Evolutionary conservation across 2,888 invertebrate genomes (phyloP).

Genomic region (Ormyrus nitidulus): DNA sequence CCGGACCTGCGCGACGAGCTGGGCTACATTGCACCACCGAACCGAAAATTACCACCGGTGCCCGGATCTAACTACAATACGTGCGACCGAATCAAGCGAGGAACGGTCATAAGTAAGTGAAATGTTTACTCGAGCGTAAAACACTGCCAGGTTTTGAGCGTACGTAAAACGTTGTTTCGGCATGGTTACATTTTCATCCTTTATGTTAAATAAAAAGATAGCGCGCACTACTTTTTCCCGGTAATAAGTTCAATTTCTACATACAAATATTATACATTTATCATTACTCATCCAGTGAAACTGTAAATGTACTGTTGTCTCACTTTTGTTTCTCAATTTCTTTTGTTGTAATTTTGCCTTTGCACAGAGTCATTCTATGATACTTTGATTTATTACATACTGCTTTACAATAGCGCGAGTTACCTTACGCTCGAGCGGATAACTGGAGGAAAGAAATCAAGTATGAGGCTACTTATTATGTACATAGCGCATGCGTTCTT

Average conservation of each 20-base stretch:
- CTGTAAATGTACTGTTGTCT: too few species aligned
- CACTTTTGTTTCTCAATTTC: conserved; percentile 9
- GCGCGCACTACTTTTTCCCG: neutral
- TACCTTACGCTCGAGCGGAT: neutral
- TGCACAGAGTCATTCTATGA: conserved; percentile 15
- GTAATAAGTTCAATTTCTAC: too few species aligned
- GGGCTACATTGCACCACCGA: conserved; percentile 95
- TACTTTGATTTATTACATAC: neutral
- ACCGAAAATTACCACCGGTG: conserved; percentile 93
- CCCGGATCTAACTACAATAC: conserved; percentile 96
- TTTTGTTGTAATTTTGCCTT: conserved; percentile 10
- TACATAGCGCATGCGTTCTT: conserved; percentile 38
- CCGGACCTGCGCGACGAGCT: conserved; percentile 91
- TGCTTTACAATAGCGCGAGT: conserved; percentile 20
- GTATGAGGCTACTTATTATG: conserved; percentile 13
- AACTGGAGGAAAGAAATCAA: conserved; percentile 7
- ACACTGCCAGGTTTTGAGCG: conserved; percentile 23
- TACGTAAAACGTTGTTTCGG: conserved; percentile 45
- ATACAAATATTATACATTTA: too few species aligned
- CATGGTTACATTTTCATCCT: conserved; percentile 42
- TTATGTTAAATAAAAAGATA: conserved; percentile 26
- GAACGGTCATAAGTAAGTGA: conserved; percentile 91
- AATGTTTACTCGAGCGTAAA: conserved; percentile 6
- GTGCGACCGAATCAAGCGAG: conserved; percentile 94
- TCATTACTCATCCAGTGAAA: too few species aligned